phyloP scores from a whole-genome alignment of 2,888 invertebrate genomes.

The Arenicola marina region DNA sequence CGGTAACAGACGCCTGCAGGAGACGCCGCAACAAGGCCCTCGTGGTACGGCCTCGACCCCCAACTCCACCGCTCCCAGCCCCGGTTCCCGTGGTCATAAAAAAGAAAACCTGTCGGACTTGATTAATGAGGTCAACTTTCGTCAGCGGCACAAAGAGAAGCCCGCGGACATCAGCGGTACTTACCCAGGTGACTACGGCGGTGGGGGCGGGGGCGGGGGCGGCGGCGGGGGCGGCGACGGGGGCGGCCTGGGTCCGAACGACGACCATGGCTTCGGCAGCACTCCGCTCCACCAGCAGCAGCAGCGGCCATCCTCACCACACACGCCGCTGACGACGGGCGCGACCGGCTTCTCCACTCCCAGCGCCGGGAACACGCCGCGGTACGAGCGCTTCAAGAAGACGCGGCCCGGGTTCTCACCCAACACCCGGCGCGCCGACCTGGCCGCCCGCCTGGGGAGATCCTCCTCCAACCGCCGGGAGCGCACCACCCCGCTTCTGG shows the following conservation, averaged over 20 bases:
- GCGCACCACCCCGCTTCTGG: background rate
- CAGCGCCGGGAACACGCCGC: background rate
- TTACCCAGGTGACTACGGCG: no score
- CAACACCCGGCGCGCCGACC: background rate
- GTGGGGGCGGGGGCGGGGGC: no score
- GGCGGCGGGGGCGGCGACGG: no score
- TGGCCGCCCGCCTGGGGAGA: background rate
- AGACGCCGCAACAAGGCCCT: no score
- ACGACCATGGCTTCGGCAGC: no score
- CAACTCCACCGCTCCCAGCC: background rate
- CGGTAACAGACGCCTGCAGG: no score
- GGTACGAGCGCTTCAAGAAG: background rate
- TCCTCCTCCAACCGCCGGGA: background rate
- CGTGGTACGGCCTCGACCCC: background rate
- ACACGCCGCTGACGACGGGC: background rate
- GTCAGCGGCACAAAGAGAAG: background rate
- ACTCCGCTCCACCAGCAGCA: background rate
- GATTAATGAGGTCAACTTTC: background rate
- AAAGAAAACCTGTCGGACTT: no score
- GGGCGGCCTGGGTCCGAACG: no score
- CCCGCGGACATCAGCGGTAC: no score
- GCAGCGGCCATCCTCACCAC: no score
- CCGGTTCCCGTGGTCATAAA: no score
- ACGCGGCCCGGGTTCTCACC: background rate
- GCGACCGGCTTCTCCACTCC: background rate